Evolutionary conservation across 2,797 vertebrate species (phyloP).

Genomic region (Florisuga fusca): DNA sequence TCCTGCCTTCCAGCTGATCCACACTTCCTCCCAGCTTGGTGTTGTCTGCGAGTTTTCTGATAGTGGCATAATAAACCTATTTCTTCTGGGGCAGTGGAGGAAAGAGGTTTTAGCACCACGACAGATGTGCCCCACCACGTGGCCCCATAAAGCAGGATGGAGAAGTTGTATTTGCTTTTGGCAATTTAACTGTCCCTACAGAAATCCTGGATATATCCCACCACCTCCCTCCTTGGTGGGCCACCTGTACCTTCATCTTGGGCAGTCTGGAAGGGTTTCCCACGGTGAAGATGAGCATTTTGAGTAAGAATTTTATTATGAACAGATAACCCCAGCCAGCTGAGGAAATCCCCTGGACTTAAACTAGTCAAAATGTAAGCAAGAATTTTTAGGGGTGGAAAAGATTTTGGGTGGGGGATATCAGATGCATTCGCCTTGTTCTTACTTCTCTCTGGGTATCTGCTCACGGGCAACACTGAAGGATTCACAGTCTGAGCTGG

Average conservation of each 20-base stretch:
- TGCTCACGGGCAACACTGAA: background rate
- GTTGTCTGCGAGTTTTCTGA: too few relatives aligned
- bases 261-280: background rate
- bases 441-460: background rate
- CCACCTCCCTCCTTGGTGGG: background rate
- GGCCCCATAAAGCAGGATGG: background rate
- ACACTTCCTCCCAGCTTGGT: too few relatives aligned
- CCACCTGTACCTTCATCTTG: background rate
- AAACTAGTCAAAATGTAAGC: background rate
- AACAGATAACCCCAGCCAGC: background rate
- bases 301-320: background rate
- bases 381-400: background rate
- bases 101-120: background rate
- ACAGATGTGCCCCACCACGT: background rate
- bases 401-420: background rate
- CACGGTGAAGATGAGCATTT: background rate
- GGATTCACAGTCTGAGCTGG: rapidly evolving
- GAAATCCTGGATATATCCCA: background rate
- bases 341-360: background rate
- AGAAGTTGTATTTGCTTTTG: background rate
- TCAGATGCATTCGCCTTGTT: background rate
- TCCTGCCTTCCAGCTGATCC: too few relatives aligned
- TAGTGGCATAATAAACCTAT: background rate
- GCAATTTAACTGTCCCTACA: rapidly evolving
- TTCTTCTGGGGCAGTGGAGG: rapidly evolving